Percentiles rank a stretch among this genome's conserved stretches.
Evolutionary conservation across 2,113 vertebrate species (phyloP).

Genomic region (Rallus limicola): DNA sequence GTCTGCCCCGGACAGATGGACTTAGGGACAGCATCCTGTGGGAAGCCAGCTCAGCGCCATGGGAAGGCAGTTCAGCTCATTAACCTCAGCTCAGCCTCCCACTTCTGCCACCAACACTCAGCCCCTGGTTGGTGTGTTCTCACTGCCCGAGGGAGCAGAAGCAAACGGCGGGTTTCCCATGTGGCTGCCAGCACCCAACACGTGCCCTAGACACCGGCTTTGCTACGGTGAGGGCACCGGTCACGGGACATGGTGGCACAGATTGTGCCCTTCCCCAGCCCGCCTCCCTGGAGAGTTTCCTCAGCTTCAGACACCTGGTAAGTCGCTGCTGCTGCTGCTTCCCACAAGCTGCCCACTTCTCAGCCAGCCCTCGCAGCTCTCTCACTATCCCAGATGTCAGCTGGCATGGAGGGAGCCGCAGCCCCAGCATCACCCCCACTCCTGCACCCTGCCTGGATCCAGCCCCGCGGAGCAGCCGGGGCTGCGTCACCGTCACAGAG

Average conservation of each 20-base stretch:
- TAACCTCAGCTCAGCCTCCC: background rate
- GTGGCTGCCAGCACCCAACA: background rate
- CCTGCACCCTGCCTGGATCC: background rate
- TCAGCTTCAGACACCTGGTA: background rate
- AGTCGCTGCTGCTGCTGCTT: background rate
- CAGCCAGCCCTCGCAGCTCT: background rate
- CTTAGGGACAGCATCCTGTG: background rate
- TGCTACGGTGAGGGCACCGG: background rate
- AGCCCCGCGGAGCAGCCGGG: background rate
- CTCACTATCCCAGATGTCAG: accelerated
- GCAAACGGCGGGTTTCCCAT: background rate
- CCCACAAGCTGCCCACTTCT: background rate
- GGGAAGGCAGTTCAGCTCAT: background rate
- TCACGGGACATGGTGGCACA: accelerated
- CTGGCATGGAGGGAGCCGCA: accelerated
- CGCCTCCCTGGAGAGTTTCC: background rate
- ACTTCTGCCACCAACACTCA: background rate
- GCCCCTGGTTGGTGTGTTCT: accelerated
- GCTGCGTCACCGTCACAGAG: background rate
- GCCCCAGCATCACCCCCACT: too few relatives aligned
- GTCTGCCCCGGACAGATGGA: background rate
- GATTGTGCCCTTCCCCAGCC: background rate
- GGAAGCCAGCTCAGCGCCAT: background rate
- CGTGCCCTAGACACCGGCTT: background rate
- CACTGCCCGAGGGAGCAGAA: background rate